Evolutionary conservation across 2,113 vertebrate genomes (phyloP).

Genomic region (Callionymus lyra): DNA sequence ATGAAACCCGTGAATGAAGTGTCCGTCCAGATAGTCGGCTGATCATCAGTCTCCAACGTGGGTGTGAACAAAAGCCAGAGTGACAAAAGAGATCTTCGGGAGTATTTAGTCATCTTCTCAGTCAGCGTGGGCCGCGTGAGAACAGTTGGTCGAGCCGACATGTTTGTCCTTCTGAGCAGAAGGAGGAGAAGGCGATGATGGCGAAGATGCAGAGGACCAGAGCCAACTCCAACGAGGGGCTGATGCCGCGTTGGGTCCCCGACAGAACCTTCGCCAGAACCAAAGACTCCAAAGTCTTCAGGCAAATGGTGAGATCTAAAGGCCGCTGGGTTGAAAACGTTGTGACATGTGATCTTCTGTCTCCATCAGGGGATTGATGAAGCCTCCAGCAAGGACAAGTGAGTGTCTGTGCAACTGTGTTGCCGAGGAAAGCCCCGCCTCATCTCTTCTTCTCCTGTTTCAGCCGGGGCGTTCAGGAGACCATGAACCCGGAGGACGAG

Average conservation of each 20-base stretch:
- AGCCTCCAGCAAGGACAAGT: conserved; percentile 89
- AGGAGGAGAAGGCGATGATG: conserved; percentile 94
- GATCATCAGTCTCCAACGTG: background rate
- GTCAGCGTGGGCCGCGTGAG: conserved; percentile 7
- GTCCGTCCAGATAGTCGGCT: too few relatives aligned
- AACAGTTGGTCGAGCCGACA: conserved; percentile 28
- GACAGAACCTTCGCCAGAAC: conserved; percentile 86
- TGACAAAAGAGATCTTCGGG: conserved; percentile 5
- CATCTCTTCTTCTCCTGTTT: background rate
- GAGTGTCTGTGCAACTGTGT: conserved; percentile 41
- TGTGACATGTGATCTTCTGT: conserved; percentile 2
- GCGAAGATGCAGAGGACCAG: conserved; percentile 85
- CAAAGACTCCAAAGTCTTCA: conserved; percentile 95
- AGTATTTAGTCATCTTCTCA: conserved; percentile 6
- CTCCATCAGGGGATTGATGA: conserved; percentile 71
- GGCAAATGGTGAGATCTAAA: conserved; percentile 83
- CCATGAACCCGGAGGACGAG: conserved; percentile 90
- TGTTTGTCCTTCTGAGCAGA: conserved; percentile 65
- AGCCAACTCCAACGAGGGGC: conserved; percentile 82
- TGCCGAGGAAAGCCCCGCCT: background rate
- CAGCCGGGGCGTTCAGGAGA: conserved; percentile 85
- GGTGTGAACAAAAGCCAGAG: conserved; percentile 5
- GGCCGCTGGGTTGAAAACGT: background rate
- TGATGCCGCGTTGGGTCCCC: conserved; percentile 87
- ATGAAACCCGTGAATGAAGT: conserved; percentile 18